Conservation (phyloP, 2,888 invertebrate species). For the Xanthorhoe designata region DNA sequence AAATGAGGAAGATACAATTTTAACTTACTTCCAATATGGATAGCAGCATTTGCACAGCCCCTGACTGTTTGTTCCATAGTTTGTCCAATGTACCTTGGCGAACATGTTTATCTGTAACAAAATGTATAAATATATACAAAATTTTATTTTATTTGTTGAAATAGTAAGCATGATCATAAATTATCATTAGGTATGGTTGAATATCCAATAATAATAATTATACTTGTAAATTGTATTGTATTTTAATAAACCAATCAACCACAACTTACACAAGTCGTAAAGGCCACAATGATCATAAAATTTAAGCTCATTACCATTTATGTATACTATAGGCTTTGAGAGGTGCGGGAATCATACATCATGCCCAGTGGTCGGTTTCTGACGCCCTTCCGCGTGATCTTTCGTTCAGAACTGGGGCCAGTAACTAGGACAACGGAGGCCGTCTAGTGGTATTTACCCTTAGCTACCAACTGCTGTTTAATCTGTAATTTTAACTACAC, state of each 20-base stretch:
- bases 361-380: constrained; percentile 9
- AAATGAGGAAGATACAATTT: background rate
- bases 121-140: background rate
- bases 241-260: background rate
- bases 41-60: constrained; percentile 83
- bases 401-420: constrained; percentile 51
- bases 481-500: constrained; percentile 44
- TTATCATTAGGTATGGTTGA: background rate
- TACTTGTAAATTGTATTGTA: no score
- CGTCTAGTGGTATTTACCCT: constrained; percentile 73
- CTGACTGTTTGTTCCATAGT: constrained; percentile 85
- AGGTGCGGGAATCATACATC: constrained; percentile 6
- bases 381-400: constrained; percentile 60
- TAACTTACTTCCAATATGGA: constrained; percentile 82
- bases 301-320: constrained; percentile 4
- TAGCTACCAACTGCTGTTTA: constrained; percentile 30
- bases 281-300: background rate
- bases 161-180: background rate
- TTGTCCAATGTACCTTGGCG: constrained; percentile 85
- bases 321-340: background rate
- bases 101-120: constrained; percentile 83
- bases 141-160: background rate
- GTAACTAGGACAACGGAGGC: constrained; percentile 64
- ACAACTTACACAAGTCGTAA: background rate
- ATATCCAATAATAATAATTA: background rate